Conservation (phyloP, 2,888 invertebrate species). For the Ectemnius lituratus region DNA sequence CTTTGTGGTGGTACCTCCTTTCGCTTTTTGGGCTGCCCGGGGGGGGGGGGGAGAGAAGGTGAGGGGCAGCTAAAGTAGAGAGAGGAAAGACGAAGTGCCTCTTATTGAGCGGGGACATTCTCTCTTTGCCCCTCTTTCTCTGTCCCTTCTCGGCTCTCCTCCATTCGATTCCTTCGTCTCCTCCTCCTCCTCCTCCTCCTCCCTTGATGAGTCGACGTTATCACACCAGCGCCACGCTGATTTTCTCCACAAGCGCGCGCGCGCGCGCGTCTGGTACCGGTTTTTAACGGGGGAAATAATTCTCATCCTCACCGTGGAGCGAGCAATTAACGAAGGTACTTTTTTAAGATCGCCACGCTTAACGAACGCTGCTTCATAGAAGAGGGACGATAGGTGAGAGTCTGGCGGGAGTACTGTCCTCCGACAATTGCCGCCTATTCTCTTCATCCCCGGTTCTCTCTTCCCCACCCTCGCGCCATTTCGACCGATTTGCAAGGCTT, state of each 20-base stretch:
- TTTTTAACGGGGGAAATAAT: slow-evolving; percentile 5
- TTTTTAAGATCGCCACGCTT: slow-evolving; percentile 2
- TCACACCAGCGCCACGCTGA: slow-evolving; percentile 21
- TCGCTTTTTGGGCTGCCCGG: not conserved
- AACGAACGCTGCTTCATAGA: slow-evolving; percentile 4
- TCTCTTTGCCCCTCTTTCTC: slow-evolving; percentile 30
- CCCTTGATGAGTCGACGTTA: slow-evolving; percentile 31
- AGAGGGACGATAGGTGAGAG: no score
- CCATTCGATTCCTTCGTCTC: slow-evolving; percentile 7
- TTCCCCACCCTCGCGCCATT: no score
- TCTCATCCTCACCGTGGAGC: not conserved
- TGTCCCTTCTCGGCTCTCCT: not conserved
- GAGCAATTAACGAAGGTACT: slow-evolving; percentile 8
- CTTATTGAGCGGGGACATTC: slow-evolving; percentile 47
- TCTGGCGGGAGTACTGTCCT: no score
- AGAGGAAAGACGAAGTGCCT: slow-evolving; percentile 28
- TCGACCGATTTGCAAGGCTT: no score
- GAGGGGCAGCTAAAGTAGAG: not conserved
- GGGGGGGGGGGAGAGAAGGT: not conserved
- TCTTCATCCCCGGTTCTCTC: no score
- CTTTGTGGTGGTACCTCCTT: not conserved
- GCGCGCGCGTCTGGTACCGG: not conserved
- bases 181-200: slow-evolving; percentile 14
- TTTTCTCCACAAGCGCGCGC: slow-evolving; percentile 9
- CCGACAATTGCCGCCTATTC: no score